phyloP scores from a whole-genome alignment of 1,140 invertebrate species.

The Camponotus pennsylvanicus region DNA sequence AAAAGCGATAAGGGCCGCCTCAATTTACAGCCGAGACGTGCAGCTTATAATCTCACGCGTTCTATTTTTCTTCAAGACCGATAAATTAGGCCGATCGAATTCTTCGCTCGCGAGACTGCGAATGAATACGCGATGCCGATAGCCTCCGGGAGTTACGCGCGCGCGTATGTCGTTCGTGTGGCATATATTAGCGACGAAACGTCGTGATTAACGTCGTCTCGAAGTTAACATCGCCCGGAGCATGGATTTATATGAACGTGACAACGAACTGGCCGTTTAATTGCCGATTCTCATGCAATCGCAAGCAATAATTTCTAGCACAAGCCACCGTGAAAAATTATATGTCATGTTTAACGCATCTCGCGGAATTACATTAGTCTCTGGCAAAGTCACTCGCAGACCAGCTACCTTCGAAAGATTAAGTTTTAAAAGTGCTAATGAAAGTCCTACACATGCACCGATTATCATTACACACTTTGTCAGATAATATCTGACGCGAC shows the following conservation, averaged over 20 bases:
- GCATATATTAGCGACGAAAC: constrained; percentile 78
- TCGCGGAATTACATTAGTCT: constrained; percentile 60
- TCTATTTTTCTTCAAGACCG: constrained; percentile 24
- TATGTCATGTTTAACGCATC: constrained; percentile 47
- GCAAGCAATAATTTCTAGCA: constrained; percentile 72
- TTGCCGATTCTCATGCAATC: constrained; percentile 74
- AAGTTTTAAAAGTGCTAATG: constrained; percentile 24
- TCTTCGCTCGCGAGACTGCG: not conserved
- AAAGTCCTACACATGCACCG: not conserved
- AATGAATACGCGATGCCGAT: not conserved
- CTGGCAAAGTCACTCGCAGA: not conserved
- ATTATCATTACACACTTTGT: constrained; percentile 6
- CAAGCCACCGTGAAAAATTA: constrained; percentile 69
- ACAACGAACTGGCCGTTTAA: constrained; percentile 74
- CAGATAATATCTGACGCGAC: not conserved
- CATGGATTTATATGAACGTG: constrained; percentile 71
- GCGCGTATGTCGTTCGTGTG: constrained; percentile 68
- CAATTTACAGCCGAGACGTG: constrained; percentile 14
- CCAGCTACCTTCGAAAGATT: not conserved
- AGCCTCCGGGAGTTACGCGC: constrained; percentile 66
- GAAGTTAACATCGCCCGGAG: constrained; percentile 50
- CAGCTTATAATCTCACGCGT: constrained; percentile 26
- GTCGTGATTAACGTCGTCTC: constrained; percentile 75
- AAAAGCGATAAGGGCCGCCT: constrained; percentile 26
- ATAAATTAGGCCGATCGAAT: constrained; percentile 76